Base-by-base conservation (phyloP, 2,888 invertebrate genomes). In the Clitarchus hookeri region DNA sequence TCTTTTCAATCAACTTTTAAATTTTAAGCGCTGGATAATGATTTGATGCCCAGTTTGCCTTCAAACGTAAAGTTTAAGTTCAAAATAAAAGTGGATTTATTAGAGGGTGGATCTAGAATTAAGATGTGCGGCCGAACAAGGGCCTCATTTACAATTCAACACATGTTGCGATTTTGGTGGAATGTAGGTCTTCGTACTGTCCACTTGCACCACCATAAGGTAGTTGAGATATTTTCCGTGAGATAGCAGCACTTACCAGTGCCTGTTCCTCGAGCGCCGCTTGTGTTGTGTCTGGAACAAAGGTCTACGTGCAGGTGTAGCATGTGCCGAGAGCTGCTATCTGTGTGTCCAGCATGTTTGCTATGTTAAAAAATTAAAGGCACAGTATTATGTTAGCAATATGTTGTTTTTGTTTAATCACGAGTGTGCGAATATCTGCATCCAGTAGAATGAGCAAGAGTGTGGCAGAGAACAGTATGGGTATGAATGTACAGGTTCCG, bases 281-380 rank as follows among this genome's bases (percentile, higher is more conserved):
- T 79, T 79, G 79, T n/a, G 23, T 79, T n/a, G n/a, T 26, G 26
- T 26, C n/a, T 79, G 25, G 79, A 79, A n/a, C 27, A 79, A 79
- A 19, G 4, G 27, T 79, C 79, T 79, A n/a, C 4, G 79, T 79
- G 79, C 79, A 79, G 23, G 4, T 26, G 25, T 79, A 9, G 23
- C 79, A 79, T 79, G 79, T 27, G 13, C n/a, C 9, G 79, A 27
- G 79, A 26, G 25, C 12, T 79, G 79, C 12, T 25, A 8, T 27
- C 13, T 79, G 27, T n/a, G 8, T 79, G 25, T 13, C 79, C 12
- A n/a, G 79, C 25, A 23, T n/a, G n/a, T 79, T 79, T 79, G 26
- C 79, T 79, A 19, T n/a, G 8, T 79, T 79, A 6, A 25, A n/a
- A 65, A 1, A 65, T n/a, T 19, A 65, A 0, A 77, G 25, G 77